These are phyloP conservation scores for Drosophila suboccidentalis DNA, from an alignment of 2,888 invertebrate genomes.

Conservation along the genomic window DNA sequence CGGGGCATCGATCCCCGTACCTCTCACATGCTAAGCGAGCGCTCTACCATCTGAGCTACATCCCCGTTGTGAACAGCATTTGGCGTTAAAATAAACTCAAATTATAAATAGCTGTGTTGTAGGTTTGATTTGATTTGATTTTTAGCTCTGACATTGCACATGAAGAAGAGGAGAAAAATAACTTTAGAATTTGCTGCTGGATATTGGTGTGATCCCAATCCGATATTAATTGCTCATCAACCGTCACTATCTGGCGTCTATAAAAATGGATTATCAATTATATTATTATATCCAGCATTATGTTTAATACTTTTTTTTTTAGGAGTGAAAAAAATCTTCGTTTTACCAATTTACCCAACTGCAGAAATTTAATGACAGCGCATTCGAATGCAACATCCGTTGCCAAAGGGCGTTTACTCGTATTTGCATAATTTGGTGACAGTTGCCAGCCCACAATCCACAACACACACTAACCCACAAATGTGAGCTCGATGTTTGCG, in stretches of 20 bases:
- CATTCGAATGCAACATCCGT: slow-evolving; percentile 56
- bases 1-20: slow-evolving; percentile 86
- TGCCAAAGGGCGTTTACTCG: slow-evolving; percentile 21
- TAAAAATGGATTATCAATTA: no score
- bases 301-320: no score
- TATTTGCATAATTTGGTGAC: slow-evolving; percentile 55
- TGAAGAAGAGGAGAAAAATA: slow-evolving; percentile 11
- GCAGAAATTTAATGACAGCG: slow-evolving; percentile 49
- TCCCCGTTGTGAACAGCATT: slow-evolving; percentile 72
- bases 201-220: slow-evolving; percentile 22
- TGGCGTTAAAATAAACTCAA: background rate
- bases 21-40: slow-evolving; percentile 86
- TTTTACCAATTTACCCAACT: slow-evolving; percentile 55
- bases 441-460: slow-evolving; percentile 3
- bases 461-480: background rate
- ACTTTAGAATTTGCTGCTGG: slow-evolving; percentile 15
- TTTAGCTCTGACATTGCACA: slow-evolving; percentile 49
- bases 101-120: no score
- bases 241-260: slow-evolving; percentile 65
- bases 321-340: slow-evolving; percentile 2
- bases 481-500: slow-evolving; percentile 22
- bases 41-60: slow-evolving; percentile 86
- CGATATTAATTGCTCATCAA: slow-evolving; percentile 43
- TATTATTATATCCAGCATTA: no score
- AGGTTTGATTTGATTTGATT: no score